Evolutionary conservation across 2,888 invertebrate species (phyloP).

Genomic region (Phlogophora meticulosa): DNA sequence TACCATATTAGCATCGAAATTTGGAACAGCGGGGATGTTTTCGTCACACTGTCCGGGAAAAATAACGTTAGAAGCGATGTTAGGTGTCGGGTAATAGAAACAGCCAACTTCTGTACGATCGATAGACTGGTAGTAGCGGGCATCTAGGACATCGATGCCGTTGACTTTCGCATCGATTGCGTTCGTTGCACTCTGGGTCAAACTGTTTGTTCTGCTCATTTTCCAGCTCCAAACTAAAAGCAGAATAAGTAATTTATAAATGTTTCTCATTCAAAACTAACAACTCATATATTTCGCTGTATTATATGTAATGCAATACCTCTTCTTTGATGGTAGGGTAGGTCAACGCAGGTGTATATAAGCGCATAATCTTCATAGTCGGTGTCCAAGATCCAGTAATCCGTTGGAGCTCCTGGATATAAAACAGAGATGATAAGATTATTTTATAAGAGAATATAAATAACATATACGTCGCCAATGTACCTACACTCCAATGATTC

Average conservation of each 20-base stretch:
- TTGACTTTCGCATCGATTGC: slow-evolving; percentile 71
- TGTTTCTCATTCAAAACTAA: not conserved
- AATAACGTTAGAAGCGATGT: slow-evolving; percentile 65
- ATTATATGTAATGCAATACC: slow-evolving; percentile 67
- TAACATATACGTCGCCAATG: too few species aligned
- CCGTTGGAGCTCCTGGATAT: slow-evolving; percentile 70
- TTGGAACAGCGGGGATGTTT: slow-evolving; percentile 71
- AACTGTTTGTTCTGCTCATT: slow-evolving; percentile 73
- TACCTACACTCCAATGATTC: too few species aligned
- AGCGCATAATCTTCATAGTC: slow-evolving; percentile 92
- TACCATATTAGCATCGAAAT: slow-evolving; percentile 74
- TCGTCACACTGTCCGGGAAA: slow-evolving; percentile 79
- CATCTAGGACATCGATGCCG: slow-evolving; percentile 72
- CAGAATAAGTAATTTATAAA: not conserved
- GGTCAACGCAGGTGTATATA: slow-evolving; percentile 91
- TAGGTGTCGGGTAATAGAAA: slow-evolving; percentile 76
- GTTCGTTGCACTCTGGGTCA: slow-evolving; percentile 63
- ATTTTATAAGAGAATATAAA: too few species aligned
- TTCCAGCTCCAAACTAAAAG: slow-evolving; percentile 84
- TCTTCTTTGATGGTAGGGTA: slow-evolving; percentile 70
- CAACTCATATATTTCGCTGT: not conserved
- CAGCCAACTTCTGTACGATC: slow-evolving; percentile 73
- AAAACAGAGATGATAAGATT: slow-evolving; percentile 44
- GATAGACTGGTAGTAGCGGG: slow-evolving; percentile 72
- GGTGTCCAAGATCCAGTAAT: slow-evolving; percentile 92